Conservation (phyloP, 2,797 vertebrate species). For the Podarcis siculus region DNA sequence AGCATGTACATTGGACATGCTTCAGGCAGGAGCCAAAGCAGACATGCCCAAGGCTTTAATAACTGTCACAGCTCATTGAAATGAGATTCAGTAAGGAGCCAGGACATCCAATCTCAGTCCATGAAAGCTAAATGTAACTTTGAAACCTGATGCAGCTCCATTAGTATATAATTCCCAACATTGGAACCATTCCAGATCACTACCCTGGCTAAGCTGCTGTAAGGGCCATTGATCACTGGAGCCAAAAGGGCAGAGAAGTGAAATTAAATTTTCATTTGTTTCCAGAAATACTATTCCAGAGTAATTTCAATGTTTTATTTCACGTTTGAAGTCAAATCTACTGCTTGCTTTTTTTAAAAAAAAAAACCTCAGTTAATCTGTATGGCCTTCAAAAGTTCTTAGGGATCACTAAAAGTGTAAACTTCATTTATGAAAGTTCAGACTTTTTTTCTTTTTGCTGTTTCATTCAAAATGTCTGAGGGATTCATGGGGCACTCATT, state of each 20-base stretch:
- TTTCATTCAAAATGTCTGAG: slow-evolving; percentile 2
- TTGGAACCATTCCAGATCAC: slow-evolving; percentile 20
- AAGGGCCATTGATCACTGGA: slow-evolving; percentile 39
- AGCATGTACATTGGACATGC: slow-evolving; percentile 4
- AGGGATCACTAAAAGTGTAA: not conserved
- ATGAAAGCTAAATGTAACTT: slow-evolving; percentile 51
- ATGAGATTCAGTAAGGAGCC: slow-evolving; percentile 35
- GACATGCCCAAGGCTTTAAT: slow-evolving; percentile 21
- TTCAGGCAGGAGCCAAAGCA: not conserved
- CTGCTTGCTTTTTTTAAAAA: not conserved
- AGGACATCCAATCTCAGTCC: slow-evolving; percentile 35
- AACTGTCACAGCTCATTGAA: slow-evolving; percentile 41
- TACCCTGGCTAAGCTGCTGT: slow-evolving; percentile 45
- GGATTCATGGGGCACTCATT: slow-evolving; percentile 13
- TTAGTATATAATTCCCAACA: not conserved
- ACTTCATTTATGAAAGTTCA: not conserved
- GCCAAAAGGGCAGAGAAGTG: slow-evolving; percentile 44
- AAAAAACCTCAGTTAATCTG: slow-evolving; percentile 6
- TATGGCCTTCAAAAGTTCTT: slow-evolving; percentile 25
- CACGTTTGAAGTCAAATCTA: not conserved
- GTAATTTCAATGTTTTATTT: not conserved
- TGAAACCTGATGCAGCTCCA: slow-evolving; percentile 62
- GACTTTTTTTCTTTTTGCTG: slow-evolving; percentile 14
- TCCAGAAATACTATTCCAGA: slow-evolving; percentile 42
- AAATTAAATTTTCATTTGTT: slow-evolving; percentile 52